A percentile compares a stretch with the other conserved stretches of the same genome.
These are phyloP conservation scores for Epinotia ramella DNA, from an alignment of 2,888 invertebrate species.

Conservation along the genomic window DNA sequence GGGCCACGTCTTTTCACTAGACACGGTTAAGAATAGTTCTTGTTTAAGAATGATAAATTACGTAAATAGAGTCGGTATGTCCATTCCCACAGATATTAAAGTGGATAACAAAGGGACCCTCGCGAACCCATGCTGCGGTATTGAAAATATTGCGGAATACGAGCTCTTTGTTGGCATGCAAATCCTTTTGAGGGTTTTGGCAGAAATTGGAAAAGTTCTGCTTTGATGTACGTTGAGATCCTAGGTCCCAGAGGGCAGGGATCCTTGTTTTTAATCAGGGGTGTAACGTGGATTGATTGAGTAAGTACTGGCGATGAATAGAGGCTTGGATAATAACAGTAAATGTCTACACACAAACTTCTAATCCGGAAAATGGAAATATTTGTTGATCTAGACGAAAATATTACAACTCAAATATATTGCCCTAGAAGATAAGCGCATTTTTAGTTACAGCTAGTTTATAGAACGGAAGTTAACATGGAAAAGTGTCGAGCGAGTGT, in stretches of 20 bases:
- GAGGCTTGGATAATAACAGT: background rate
- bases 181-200: conserved; percentile 78
- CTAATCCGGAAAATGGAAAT: background rate
- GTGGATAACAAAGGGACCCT: conserved; percentile 75
- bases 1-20: conserved; percentile 67
- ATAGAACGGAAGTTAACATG: too few species aligned
- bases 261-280: conserved; percentile 37
- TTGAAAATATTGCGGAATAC: conserved; percentile 81
- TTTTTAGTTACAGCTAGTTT: too few species aligned
- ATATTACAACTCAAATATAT: background rate
- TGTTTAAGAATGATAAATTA: conserved; percentile 85
- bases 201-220: conserved; percentile 83
- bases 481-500: background rate
- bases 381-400: background rate
- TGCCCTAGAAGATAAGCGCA: too few species aligned
- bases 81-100: conserved; percentile 86
- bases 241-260: conserved; percentile 42
- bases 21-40: conserved; percentile 61
- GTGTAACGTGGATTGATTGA: conserved; percentile 32
- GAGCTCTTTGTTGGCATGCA: conserved; percentile 78
- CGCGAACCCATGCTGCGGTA: conserved; percentile 80
- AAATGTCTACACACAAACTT: background rate
- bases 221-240: conserved; percentile 66
- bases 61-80: conserved; percentile 83
- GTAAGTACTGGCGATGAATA: conserved; percentile 14